A percentile compares a stretch with the other conserved stretches of the same genome.
Evolutionary conservation across 2,888 invertebrate genomes (phyloP).

Genomic region (Eilema sororculum): DNA sequence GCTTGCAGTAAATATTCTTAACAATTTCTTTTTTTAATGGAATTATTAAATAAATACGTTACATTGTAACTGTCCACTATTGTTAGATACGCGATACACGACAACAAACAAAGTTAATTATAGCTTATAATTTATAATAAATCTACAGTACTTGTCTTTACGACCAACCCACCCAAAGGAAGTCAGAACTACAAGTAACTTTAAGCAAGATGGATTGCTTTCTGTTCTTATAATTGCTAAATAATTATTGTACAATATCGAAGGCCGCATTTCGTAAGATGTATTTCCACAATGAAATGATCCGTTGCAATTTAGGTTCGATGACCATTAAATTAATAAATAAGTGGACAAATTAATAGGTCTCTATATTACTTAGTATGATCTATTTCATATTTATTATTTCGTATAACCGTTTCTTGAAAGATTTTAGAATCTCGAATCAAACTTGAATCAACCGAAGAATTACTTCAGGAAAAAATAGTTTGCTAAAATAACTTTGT

Average conservation of each 20-base stretch:
- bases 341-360: background rate
- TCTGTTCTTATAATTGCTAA: conserved; percentile 39
- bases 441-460: background rate
- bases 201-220: conserved; percentile 34
- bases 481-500: no score
- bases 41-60: background rate
- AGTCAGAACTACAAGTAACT: conserved; percentile 16
- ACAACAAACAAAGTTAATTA: background rate
- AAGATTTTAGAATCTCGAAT: background rate
- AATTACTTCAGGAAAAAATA: no score
- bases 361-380: background rate
- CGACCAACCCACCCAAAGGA: background rate
- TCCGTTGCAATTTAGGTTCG: conserved; percentile 54
- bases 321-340: conserved; percentile 14
- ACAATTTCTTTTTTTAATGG: background rate
- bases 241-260: conserved; percentile 44
- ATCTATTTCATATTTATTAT: background rate
- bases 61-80: conserved; percentile 1
- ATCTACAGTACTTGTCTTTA: background rate
- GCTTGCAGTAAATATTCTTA: background rate
- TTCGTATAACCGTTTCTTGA: background rate
- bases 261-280: conserved; percentile 68
- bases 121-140: background rate
- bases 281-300: conserved; percentile 61
- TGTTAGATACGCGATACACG: background rate